Evolutionary conservation across 2,888 invertebrate genomes (phyloP), one percentile per base, ranked within the genome.

Genomic region (Antheraea yamamai): DNA sequence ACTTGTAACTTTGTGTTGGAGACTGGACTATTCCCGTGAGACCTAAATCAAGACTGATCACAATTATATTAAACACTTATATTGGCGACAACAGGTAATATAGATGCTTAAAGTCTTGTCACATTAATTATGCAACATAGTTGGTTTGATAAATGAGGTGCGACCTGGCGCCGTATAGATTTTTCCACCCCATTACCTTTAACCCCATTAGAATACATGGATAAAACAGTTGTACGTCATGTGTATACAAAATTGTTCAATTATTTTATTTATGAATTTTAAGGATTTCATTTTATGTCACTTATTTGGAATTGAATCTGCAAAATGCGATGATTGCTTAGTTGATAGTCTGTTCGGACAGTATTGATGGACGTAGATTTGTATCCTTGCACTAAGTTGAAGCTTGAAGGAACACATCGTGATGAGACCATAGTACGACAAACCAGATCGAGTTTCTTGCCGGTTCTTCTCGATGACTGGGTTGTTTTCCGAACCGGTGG

Each of bases 61-160:
- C 74, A 30, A 47, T 2, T 66, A n/a, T n/a, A n/a, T n/a, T n/a
- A n/a, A n/a, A n/a, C n/a, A n/a, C 68, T 20, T 35, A 66, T 51
- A 61, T 51, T 58, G 20, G 23, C 35, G 61, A 23, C 26, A 47
- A 61, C 61, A 75, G 74, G 74, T 72, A 51, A 72, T 64, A 74
- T 68, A 73, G 2, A n/a, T 30, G 6, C 16, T 58, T 6, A 64
- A 55, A 78, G 76, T 75, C 64, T 61, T 77, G 83, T 83, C 83
- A 78, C 74, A 80, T 81, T 77, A 77, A 81, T 80, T 79, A 81
- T 79, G 80, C 51, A 64, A 14, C 76, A 30, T 71, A 23, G 74
- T 73, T 72, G 66, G 75, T 75, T 74, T 51, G 74, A 71, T 61
- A 47, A 76, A 76, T 76, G 74, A 74, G 74, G 79, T 79, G 82